Percentiles rank a stretch among this genome's conserved stretches.
Evolutionary conservation across 2,113 vertebrate species (phyloP).

Genomic region (Etheostoma cragini): DNA sequence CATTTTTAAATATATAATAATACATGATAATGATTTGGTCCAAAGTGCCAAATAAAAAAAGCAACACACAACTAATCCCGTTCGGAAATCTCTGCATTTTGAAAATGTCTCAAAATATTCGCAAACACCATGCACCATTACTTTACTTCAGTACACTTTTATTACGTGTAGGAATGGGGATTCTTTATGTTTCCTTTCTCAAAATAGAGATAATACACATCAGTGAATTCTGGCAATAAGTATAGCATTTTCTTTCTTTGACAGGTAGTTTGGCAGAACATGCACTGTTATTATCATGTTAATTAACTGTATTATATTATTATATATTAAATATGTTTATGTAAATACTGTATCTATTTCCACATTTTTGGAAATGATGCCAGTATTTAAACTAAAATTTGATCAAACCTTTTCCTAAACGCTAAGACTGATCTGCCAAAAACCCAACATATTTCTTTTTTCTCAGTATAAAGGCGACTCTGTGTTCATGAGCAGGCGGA

Average conservation of each 20-base stretch:
- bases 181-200: not conserved
- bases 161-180: not conserved
- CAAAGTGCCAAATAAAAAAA: not conserved
- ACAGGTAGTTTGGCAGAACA: not conserved
- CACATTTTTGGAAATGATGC: not conserved
- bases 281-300: not conserved
- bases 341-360: not conserved
- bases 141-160: not conserved
- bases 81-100: constrained; percentile 7
- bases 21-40: not conserved
- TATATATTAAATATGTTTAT: too few species aligned
- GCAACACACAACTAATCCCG: not conserved
- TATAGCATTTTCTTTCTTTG: not conserved
- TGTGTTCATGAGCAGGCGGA: constrained; percentile 54
- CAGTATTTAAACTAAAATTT: not conserved
- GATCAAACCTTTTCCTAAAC: not conserved
- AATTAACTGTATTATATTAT: not conserved
- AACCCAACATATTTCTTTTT: not conserved
- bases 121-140: not conserved
- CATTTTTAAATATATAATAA: not conserved
- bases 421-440: not conserved
- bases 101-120: not conserved
- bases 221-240: too few species aligned
- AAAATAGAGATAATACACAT: not conserved
- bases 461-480: not conserved